Base-by-base conservation (phyloP, 2,113 vertebrate genomes). In the Tauraco erythrolophus region DNA sequence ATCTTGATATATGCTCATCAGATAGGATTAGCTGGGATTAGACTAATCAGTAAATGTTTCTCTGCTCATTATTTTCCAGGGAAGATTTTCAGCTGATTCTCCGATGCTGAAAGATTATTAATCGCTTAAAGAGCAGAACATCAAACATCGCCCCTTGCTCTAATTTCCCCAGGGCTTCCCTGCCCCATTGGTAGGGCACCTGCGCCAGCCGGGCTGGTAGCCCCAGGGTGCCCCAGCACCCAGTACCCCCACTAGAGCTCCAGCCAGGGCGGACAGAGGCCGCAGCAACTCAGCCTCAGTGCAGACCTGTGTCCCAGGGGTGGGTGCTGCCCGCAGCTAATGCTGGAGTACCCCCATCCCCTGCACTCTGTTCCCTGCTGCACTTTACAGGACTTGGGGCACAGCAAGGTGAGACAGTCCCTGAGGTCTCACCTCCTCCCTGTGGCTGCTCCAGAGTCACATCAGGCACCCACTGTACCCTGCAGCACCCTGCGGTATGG, bases 1-100 rank as follows among this genome's bases (percentile, higher is more conserved):
- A 96, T 98, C 98, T 92, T 95, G 97, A 98, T 98, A 97, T 84
- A 90, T 93, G 98, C 96, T 98, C 98, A 98, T 98, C 98, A 98
- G 93, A 97, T 98, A 92, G 98, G 98, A 98, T 99, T 98, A 98
- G 98, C 97, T 83, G 79, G 98, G 98, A 98, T 99, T 98, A 98
- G 97, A 98, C 98, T 98, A 98, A 98, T 99, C 98, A 98, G 98
- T 97, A 98, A 98, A 98, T 98, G 97, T 98, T 98, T 98, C 98
- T 98, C 97, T 85, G 92, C 97, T 98, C 98, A 97, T 98, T 98
- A 98, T 98, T 98, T 98, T 98, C 95, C 89, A 95, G 92, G 97
- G 96, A 98, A 98, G 97, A 98, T 98, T 98, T 98, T 97, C 98
- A 95, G 84, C 69, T 96, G 93, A 95, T 98, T 98, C 98, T 98